Conservation (phyloP, 2,113 vertebrate genomes). For the Budorcas taxicolor region DNA sequence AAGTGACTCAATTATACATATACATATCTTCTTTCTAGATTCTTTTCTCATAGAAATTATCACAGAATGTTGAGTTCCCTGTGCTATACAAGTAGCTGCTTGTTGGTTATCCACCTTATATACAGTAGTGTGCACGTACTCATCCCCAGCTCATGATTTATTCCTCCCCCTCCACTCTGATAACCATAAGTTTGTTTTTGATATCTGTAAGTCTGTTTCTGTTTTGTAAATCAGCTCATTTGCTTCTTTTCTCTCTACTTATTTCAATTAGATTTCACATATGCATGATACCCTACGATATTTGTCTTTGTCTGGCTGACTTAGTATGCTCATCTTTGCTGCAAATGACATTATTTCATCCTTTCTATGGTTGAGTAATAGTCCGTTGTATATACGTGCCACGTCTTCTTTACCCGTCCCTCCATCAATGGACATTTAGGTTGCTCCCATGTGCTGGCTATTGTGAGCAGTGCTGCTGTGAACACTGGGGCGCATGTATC, state of each 20-base stretch:
- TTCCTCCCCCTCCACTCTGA: neutral
- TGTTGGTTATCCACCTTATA: neutral
- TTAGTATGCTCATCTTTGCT: neutral
- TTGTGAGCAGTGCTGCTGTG: neutral
- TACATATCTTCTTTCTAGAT: neutral
- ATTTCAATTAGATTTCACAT: neutral
- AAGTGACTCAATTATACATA: neutral
- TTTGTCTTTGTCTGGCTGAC: neutral
- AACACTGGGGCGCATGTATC: rapidly evolving
- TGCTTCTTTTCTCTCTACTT: neutral
- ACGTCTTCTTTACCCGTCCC: neutral
- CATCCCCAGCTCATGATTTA: neutral
- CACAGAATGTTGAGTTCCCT: neutral
- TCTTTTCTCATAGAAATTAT: neutral
- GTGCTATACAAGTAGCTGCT: neutral
- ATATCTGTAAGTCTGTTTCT: neutral
- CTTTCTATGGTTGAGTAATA: neutral
- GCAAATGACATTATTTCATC: neutral
- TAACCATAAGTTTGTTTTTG: neutral
- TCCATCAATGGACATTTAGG: neutral
- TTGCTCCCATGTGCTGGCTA: neutral
- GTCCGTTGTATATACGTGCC: neutral
- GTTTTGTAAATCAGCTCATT: neutral
- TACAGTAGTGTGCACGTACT: rapidly evolving
- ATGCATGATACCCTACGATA: neutral